A percentile compares a stretch with the other conserved stretches of the same genome.
phyloP scores from a whole-genome alignment of 2,797 vertebrate species.

The Buceros bicornis region DNA sequence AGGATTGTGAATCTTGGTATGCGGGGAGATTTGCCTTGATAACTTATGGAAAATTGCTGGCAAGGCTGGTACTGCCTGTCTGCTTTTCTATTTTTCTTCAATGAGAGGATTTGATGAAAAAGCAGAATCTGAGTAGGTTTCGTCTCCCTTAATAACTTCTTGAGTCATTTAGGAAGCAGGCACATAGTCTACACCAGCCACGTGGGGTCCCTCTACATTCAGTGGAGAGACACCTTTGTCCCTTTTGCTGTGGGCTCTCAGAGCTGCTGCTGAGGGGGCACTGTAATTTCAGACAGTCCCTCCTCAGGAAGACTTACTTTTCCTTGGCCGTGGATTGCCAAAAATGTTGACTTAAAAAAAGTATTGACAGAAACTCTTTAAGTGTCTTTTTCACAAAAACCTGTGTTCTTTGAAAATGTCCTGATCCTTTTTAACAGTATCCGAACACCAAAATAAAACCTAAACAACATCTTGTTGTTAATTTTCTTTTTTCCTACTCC shows the following conservation, averaged over 20 bases:
- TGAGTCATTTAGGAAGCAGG: background rate
- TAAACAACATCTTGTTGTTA: background rate
- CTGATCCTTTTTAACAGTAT: background rate
- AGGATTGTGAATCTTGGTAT: background rate
- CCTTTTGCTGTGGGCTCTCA: background rate
- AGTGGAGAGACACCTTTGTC: slow-evolving; percentile 34
- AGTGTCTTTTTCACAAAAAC: background rate
- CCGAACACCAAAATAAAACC: background rate
- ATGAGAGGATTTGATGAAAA: background rate
- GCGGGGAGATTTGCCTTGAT: background rate
- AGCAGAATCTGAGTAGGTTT: background rate
- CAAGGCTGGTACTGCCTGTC: background rate
- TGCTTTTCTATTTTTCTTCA: background rate
- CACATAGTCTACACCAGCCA: slow-evolving; percentile 35
- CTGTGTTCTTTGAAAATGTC: background rate
- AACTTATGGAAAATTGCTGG: background rate
- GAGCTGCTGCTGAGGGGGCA: background rate
- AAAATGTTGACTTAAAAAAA: background rate
- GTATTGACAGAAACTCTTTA: background rate
- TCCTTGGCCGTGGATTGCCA: background rate
- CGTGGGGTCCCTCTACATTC: slow-evolving; percentile 66
- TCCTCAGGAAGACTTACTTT: background rate
- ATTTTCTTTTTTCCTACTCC: background rate
- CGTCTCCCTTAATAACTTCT: background rate
- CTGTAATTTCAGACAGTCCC: background rate